Evolutionary conservation across 2,888 invertebrate genomes (phyloP).

Genomic region (Tachystola acroxantha): DNA sequence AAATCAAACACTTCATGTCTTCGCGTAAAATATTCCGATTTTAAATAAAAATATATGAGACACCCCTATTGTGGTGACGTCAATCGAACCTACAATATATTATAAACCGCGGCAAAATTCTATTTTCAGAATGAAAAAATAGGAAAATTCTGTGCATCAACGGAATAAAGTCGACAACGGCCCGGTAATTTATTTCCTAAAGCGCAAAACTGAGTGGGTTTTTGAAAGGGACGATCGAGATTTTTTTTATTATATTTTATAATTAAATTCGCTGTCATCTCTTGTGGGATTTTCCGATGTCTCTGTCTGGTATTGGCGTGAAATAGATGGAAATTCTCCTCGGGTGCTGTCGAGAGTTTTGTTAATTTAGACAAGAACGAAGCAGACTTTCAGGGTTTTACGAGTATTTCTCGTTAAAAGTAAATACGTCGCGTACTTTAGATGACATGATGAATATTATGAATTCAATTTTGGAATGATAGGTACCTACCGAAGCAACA

Average conservation of each 20-base stretch:
- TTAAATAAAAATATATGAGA: slow-evolving; percentile 63
- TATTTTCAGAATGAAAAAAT: slow-evolving; percentile 21
- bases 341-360: slow-evolving; percentile 47
- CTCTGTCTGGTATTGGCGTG: slow-evolving; percentile 71
- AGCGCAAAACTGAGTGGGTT: slow-evolving; percentile 34
- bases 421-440: too few species aligned
- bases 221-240: slow-evolving; percentile 64
- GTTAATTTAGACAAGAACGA: slow-evolving; percentile 38
- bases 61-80: slow-evolving; percentile 65
- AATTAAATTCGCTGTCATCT: slow-evolving; percentile 77
- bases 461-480: too few species aligned
- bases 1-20: slow-evolving; percentile 58
- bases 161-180: slow-evolving; percentile 46
- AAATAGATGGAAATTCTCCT: slow-evolving; percentile 55
- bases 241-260: slow-evolving; percentile 74
- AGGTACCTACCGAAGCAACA: too few species aligned
- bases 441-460: too few species aligned
- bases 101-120: slow-evolving; percentile 41
- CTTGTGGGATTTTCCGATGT: slow-evolving; percentile 54
- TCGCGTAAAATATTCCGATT: slow-evolving; percentile 52
- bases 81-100: slow-evolving; percentile 69
- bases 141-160: slow-evolving; percentile 23
- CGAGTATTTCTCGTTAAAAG: neutral
- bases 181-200: slow-evolving; percentile 31
- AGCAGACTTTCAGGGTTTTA: slow-evolving; percentile 7